These are phyloP conservation scores for Actinostola sp. DNA, from an alignment of 92 coral and sea anemone species.

Conservation along the genomic window DNA sequence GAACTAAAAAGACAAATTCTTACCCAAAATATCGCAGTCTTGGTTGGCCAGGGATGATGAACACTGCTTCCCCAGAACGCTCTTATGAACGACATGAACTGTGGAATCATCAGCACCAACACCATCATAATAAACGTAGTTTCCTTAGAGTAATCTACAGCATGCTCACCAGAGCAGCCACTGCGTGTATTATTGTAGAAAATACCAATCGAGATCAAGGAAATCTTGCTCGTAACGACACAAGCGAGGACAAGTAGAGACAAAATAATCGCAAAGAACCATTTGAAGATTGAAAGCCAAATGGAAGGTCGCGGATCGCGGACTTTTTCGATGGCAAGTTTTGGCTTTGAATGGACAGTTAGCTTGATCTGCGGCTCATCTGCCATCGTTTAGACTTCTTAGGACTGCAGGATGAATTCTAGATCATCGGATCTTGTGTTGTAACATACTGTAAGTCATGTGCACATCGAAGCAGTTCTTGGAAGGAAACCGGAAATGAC, in stretches of 20 bases:
- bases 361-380: not conserved
- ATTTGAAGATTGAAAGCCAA: conserved; percentile 65
- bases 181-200: not conserved
- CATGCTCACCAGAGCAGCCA: not conserved
- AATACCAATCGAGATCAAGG: conserved; percentile 59
- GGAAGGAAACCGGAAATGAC: not conserved
- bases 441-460: not conserved
- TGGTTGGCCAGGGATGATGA: conserved; percentile 81
- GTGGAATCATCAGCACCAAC: conserved; percentile 80
- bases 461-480: conserved; percentile 2
- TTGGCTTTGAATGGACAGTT: conserved; percentile 8
- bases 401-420: not conserved
- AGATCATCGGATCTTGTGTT: not conserved
- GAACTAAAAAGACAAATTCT: conserved; percentile 29
- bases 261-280: conserved; percentile 69
- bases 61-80: conserved; percentile 61
- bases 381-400: conserved; percentile 2
- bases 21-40: conserved; percentile 68
- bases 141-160: conserved; percentile 20
- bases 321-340: not conserved
- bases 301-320: conserved; percentile 70
- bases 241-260: conserved; percentile 65
- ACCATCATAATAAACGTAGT: conserved; percentile 80
- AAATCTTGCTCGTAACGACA: conserved; percentile 83
- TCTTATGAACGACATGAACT: conserved; percentile 52